Evolutionary conservation across 2,888 invertebrate genomes (phyloP), one percentile per base, ranked within the genome.

Genomic region (Pterostichus niger): DNA sequence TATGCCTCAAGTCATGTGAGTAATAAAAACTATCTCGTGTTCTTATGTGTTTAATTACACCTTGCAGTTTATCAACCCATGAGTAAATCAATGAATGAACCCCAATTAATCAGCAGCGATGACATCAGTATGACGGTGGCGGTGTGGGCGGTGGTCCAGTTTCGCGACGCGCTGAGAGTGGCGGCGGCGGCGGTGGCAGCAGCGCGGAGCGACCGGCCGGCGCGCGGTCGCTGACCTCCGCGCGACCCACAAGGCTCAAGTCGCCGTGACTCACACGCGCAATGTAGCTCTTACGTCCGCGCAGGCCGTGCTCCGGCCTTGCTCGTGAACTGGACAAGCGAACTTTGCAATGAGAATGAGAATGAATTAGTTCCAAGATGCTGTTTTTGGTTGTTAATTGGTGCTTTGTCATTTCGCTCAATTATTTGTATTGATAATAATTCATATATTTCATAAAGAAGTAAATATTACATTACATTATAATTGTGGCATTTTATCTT

Each of bases 281-380:
- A 80, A 59, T 59, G 73, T 49, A 61, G 64, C 79, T 56, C 56
- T 59, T 77, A 77, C 77, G 77, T n/a, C 40, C 82, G 76, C 15
- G 17, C 82, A 44, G 17, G 54, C 82, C 59, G 59, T 0, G 59
- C 87, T 7, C 10, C 87, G 87, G 86, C 87, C 87, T 87, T 87
- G 87, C 64, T 59, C 59, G 10, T 59, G 59, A 11, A 59, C 31
- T 24, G 59, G 24, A 59, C 59, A 59, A 17, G 59, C 10, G 10
- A 9, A 59, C 40, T 24, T 17, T 59, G 24, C 59, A 59, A 24
- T 31, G 59, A 15, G 49, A 49, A 24, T 24, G 24, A 24, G 24
- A n/a, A 24, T 24, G 24, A 24, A 24, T 24, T 24, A 24, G 2
- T 24, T 24, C 24, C 3, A 24, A 24, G 24, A 24, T 24, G 2